Conservation (phyloP, 2,888 invertebrate genomes). For the Xanthorhoe designata region DNA sequence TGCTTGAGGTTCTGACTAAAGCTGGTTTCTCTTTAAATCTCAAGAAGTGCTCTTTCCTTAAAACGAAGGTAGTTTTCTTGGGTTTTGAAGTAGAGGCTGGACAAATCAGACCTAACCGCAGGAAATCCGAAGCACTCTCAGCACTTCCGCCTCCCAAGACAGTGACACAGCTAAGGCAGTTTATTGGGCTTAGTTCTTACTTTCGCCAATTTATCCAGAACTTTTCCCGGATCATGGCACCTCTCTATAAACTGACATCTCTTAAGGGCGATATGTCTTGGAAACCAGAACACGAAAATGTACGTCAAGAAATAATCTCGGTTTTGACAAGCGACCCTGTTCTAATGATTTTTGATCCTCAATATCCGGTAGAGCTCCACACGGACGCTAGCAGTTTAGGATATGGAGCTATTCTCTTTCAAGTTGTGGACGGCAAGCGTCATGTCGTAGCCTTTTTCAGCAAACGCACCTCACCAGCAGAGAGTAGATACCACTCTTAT, state of each 20-base stretch:
- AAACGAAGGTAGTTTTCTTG: slow-evolving; percentile 37
- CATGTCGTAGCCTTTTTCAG: slow-evolving; percentile 38
- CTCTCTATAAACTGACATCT: slow-evolving; percentile 39
- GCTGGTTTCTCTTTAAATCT: slow-evolving; percentile 45
- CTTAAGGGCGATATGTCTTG: slow-evolving; percentile 34
- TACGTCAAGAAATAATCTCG: slow-evolving; percentile 33
- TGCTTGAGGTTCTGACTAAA: slow-evolving; percentile 12
- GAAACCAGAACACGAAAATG: slow-evolving; percentile 40
- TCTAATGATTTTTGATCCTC: slow-evolving; percentile 40
- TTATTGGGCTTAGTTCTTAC: slow-evolving; percentile 42
- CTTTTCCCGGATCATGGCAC: slow-evolving; percentile 38
- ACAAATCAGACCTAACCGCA: slow-evolving; percentile 40
- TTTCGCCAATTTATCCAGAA: slow-evolving; percentile 40
- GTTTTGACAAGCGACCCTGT: slow-evolving; percentile 39
- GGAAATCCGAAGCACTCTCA: slow-evolving; percentile 41
- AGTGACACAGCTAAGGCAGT: slow-evolving; percentile 31
- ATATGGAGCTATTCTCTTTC: slow-evolving; percentile 44
- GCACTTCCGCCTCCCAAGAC: slow-evolving; percentile 36
- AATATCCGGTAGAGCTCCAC: slow-evolving; percentile 39
- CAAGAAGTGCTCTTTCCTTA: slow-evolving; percentile 44
- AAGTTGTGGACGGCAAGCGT: slow-evolving; percentile 19
- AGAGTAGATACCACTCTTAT: slow-evolving; percentile 23
- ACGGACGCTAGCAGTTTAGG: slow-evolving; percentile 44
- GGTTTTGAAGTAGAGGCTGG: slow-evolving; percentile 36
- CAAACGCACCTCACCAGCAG: slow-evolving; percentile 36